Percentiles rank a stretch among this genome's conserved stretches.
Evolutionary conservation across 2,888 invertebrate genomes (phyloP).

Genomic region (Ethmia dodecea): DNA sequence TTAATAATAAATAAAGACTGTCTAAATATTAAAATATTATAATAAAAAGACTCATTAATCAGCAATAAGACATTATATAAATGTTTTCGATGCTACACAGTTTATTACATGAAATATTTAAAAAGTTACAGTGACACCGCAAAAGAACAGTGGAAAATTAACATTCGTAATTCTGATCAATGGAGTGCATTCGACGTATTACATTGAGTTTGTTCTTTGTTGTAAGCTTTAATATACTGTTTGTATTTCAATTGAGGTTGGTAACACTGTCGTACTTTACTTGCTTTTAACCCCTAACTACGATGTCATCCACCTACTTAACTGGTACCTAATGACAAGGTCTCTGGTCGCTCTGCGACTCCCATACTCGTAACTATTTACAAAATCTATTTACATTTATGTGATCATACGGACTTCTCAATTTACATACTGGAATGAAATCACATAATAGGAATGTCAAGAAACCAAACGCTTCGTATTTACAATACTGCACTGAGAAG

Average conservation of each 20-base stretch:
- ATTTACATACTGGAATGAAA: conserved; percentile 66
- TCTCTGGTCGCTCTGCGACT: conserved; percentile 59
- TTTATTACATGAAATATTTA: too few relatives aligned
- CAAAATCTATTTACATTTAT: conserved; percentile 70
- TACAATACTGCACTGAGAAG: conserved; percentile 46
- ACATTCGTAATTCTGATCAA: neutral
- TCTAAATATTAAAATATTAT: too few relatives aligned
- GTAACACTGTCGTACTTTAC: conserved; percentile 52
- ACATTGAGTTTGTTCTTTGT: conserved; percentile 26
- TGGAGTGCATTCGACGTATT: conserved; percentile 24
- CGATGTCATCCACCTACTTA: conserved; percentile 39
- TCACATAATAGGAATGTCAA: conserved; percentile 70
- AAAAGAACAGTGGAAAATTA: too few relatives aligned
- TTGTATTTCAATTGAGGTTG: conserved; percentile 40
- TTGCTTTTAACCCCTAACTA: conserved; percentile 40
- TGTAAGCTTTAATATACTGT: too few relatives aligned
- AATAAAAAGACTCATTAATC: too few relatives aligned
- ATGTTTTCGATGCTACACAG: too few relatives aligned
- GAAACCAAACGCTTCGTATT: conserved; percentile 54
- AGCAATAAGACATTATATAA: too few relatives aligned
- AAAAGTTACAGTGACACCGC: too few relatives aligned
- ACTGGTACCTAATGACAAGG: conserved; percentile 29
- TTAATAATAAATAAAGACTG: too few relatives aligned
- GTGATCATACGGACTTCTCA: conserved; percentile 56
- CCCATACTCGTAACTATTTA: conserved; percentile 62